phyloP scores from a whole-genome alignment of 2,797 vertebrate species.

The Poeciliopsis infans region DNA sequence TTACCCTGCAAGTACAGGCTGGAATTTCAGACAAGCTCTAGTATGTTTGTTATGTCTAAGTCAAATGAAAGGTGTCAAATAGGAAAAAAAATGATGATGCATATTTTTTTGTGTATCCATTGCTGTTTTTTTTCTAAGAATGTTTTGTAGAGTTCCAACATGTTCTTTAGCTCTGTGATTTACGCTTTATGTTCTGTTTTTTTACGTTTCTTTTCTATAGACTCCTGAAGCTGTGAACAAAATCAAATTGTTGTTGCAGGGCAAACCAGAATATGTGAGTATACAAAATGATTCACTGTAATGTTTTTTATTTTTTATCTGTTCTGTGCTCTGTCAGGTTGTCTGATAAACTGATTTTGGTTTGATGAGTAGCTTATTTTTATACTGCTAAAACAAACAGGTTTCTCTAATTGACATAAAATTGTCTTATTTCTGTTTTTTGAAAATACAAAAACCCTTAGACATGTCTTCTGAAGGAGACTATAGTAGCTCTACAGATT shows the following conservation, averaged over 20 bases:
- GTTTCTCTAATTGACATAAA: neutral
- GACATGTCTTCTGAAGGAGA: neutral
- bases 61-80: neutral
- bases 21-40: neutral
- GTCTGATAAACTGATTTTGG: constrained; percentile 2
- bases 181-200: neutral
- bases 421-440: neutral
- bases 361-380: neutral
- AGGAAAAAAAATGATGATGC: neutral
- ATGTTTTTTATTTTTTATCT: neutral
- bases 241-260: constrained; percentile 88
- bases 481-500: neutral
- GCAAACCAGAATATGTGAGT: constrained; percentile 95
- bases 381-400: neutral
- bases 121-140: neutral
- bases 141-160: neutral
- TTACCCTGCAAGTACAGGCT: neutral
- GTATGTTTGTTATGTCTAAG: neutral
- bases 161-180: neutral
- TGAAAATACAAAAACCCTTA: neutral
- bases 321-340: neutral
- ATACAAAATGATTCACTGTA: constrained; percentile 11
- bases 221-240: constrained; percentile 94
- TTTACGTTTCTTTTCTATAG: constrained; percentile 72
- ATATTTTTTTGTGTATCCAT: neutral